phyloP scores from a whole-genome alignment of 64 coral and sea anemone genomes.

The Platygyra sinensis region DNA sequence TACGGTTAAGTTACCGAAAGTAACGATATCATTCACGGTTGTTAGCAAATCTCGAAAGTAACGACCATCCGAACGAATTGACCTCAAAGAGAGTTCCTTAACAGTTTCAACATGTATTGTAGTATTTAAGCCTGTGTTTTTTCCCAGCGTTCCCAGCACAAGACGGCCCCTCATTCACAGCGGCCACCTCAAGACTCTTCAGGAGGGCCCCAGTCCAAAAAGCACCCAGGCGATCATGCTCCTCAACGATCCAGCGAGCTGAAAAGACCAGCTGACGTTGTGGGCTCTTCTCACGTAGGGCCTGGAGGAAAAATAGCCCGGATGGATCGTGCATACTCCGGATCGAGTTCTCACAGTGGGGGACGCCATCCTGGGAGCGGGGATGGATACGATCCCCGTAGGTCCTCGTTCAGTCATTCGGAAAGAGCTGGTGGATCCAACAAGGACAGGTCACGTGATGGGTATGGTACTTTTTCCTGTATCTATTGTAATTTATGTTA shows the following conservation, averaged over 20 bases:
- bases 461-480: slow-evolving; percentile 26
- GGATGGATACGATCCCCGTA: slow-evolving; percentile 28
- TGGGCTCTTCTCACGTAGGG: slow-evolving; percentile 26
- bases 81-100: too few relatives aligned
- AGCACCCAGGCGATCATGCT: slow-evolving; percentile 29
- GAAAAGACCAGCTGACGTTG: slow-evolving; percentile 32
- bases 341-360: slow-evolving; percentile 34
- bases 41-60: too few relatives aligned
- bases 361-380: slow-evolving; percentile 43
- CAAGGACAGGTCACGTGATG: slow-evolving; percentile 77
- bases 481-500: neutral
- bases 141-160: slow-evolving; percentile 37
- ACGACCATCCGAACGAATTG: too few relatives aligned
- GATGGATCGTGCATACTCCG: slow-evolving; percentile 46
- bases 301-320: slow-evolving; percentile 56
- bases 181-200: neutral
- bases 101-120: neutral
- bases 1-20: too few relatives aligned
- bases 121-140: neutral
- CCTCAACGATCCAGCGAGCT: slow-evolving; percentile 49
- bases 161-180: neutral
- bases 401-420: slow-evolving; percentile 28
- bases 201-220: neutral
- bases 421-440: slow-evolving; percentile 51
- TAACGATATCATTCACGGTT: too few relatives aligned